Conservation (phyloP, 1,140 invertebrate species). For the Cotesia glomerata region DNA sequence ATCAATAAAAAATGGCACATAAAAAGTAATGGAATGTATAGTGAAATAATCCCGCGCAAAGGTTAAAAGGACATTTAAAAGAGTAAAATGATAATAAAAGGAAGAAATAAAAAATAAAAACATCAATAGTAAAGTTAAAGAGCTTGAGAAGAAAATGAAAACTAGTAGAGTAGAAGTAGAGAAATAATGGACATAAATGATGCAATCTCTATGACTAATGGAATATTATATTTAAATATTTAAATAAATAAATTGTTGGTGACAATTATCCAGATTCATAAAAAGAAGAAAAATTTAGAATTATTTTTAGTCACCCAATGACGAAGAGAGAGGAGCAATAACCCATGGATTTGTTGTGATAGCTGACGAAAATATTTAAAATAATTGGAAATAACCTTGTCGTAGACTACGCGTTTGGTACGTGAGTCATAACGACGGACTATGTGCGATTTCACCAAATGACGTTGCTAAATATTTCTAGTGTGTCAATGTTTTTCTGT, state of each 20-base stretch:
- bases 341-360: not conserved
- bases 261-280: not conserved
- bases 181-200: not conserved
- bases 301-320: no score
- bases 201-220: constrained; percentile 10
- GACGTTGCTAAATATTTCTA: constrained; percentile 49
- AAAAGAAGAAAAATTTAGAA: no score
- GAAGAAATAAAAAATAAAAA: no score
- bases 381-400: constrained; percentile 51
- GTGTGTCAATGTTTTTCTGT: constrained; percentile 2
- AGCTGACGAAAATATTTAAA: not conserved
- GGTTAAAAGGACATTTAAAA: no score
- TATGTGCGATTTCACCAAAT: constrained; percentile 27
- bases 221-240: not conserved
- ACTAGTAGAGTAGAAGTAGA: not conserved
- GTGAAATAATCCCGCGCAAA: no score
- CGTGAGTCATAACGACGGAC: constrained; percentile 47
- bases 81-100: no score
- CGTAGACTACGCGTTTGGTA: constrained; percentile 42
- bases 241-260: no score
- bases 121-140: no score
- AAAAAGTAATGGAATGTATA: no score
- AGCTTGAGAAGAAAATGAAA: not conserved
- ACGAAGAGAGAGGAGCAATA: not conserved
- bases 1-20: no score